Percentiles rank a stretch among this genome's conserved stretches.
Evolutionary conservation across 1,140 invertebrate species (phyloP).

Genomic region (Carcinoscorpius rotundicauda): DNA sequence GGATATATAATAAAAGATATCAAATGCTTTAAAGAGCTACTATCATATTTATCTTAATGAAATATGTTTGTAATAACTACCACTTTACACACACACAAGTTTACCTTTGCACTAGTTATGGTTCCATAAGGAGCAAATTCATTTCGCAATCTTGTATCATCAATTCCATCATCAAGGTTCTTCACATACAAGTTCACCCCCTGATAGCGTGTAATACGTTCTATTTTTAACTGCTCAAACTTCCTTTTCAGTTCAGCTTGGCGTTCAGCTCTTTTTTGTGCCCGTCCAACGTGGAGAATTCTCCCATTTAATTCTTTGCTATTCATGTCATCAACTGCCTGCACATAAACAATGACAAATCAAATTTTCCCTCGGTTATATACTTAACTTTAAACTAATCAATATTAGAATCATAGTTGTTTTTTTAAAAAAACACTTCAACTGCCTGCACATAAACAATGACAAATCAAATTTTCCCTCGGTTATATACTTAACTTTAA

Average conservation of each 20-base stretch:
- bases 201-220: constrained; percentile 75
- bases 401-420: no score
- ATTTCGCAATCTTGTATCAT: constrained; percentile 85
- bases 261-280: constrained; percentile 95
- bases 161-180: constrained; percentile 93
- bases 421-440: no score
- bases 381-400: no score
- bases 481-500: no score
- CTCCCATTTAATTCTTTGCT: constrained; percentile 35
- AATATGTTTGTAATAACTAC: no score
- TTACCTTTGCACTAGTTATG: constrained; percentile 85
- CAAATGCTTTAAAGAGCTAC: no score
- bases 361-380: no score
- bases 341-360: constrained; percentile 39
- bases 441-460: constrained; percentile 59
- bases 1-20: no score
- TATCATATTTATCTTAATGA: no score
- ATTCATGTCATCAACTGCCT: constrained; percentile 79
- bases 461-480: no score
- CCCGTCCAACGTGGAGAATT: constrained; percentile 84
- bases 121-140: constrained; percentile 90
- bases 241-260: constrained; percentile 92
- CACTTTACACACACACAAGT: no score
- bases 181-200: constrained; percentile 98
- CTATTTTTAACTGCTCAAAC: constrained; percentile 90